Evolutionary conservation across 2,797 vertebrate genomes (phyloP), one percentile per base, ranked within the genome.

Genomic region (Bucorvus abyssinicus): DNA sequence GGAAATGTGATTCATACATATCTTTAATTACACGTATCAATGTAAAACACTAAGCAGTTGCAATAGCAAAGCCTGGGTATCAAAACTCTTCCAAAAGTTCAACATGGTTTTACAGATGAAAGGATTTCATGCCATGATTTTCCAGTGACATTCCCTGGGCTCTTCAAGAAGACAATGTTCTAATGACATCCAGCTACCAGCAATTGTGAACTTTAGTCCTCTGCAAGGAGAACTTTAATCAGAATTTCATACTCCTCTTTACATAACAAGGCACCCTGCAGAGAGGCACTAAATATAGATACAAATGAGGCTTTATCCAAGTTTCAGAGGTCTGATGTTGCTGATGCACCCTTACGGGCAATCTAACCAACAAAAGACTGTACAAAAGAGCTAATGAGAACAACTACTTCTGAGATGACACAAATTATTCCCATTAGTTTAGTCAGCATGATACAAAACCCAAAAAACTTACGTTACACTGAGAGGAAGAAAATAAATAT

Each of bases 1-100:
- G 92, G 91, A 96, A 96, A 92, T 32, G 47, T 89, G 92, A 95
- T 89, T 95, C 93, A 96, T 91, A 55, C 7, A 0, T 44, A 68
- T 87, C 53, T 93, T 89, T 69, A 93, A 68, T 63, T 87, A 71
- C 45, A 69, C 14, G 16, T 56, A 93, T 87, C 45, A 36, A 22
- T 65, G 50, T 59, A 84, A 83, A 89, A 68, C 69, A 87, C 30
- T 42, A 36, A 52, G 50, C 57, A 83, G 87, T 68, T 85, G 68
- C 71, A 97, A 89, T 34, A 95, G 87, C 68, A 87, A 93, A 95
- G 56, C 42, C 36, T 26, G 52, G 3, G 24, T 59, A 91, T 34
- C 74, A 80, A 75, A 85, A 45, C 17, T 57, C 83, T 74, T 86
- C 68, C 10, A 91, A 65, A 93, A 87, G 68, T 75, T 80, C 81